Evolutionary conservation across 2,888 invertebrate genomes (phyloP), one percentile per base, ranked within the genome.

Genomic region (Arctia plantaginis): DNA sequence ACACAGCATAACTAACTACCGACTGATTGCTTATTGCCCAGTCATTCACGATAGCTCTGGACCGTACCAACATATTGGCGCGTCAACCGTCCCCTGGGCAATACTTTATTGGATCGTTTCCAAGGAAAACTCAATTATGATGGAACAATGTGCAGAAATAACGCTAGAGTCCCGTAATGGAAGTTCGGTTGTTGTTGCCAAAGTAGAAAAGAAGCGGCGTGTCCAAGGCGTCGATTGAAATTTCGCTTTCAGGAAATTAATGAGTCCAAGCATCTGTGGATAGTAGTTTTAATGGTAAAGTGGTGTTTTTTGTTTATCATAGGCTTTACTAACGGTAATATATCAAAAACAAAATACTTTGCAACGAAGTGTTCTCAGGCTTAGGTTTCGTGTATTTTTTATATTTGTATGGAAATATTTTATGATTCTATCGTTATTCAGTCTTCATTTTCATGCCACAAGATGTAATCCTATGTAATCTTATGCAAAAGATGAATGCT

Each of bases 91-190:
- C 86, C 87, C 88, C 81, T 74, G 82, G 85, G 85, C 83, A 86
- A 86, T 86, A 87, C 83, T 89, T 90, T 90, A 90, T 92, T 93
- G 92, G 92, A 90, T 87, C 87, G 87, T 88, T 87, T 91, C 92
- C 91, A 93, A 91, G 81, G 88, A 88, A 91, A 93, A 91, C 90
- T 90, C 90, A 90, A 92, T 93, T 91, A 91, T 89, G 86, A 85
- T 81, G 84, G 87, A 87, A 88, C 88, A 90, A 90, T 90, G 89
- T 85, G 80, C 77, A 85, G 87, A 88, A 87, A 88, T 86, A 87
- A 83, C 80, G 74, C 76, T 70, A 23, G 65, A 74, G 78, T 82
- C 83, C 82, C 85, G 79, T 88, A 87, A 88, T 87, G 86, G 83
- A 85, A 86, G 81, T 88, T 86, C 71, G 77, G 79, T 85, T 79